Evolutionary conservation across 53 echinoderm and acorn worm species (phyloP), one percentile per base, ranked within the genome.

Genomic region (Actinopyga echinites): DNA sequence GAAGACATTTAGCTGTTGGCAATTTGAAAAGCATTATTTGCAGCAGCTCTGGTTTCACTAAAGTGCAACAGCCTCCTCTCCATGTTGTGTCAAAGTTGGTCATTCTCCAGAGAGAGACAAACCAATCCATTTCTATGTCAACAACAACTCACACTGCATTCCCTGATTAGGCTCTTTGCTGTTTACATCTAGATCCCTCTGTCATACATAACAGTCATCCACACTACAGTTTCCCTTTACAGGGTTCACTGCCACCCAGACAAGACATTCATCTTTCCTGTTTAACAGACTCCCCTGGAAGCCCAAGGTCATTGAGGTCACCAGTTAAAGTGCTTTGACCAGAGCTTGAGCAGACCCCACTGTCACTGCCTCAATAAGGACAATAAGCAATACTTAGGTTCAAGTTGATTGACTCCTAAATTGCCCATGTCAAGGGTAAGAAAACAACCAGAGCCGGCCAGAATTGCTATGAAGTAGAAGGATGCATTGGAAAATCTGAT

Each of bases 391-490:
- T 49, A 21, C 34, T 15, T n/a, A 30, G 68, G 68, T 68, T 68
- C 68, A 68, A 68, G 68, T 68, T 68, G 68, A 68, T 68, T 68
- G 68, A 34, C 32, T 68, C n/a, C 35, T 68, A 68, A 68, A 34
- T 68, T 34, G 35, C 36, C 37, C 3, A 31, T 68, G 68, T 68
- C 68, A 68, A 68, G 68, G 68, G 37, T 68, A 68, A n/a, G 19
- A 68, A 22, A 68, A 68, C 68, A 68, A 19, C 37, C n/a, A n/a
- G n/a, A 34, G 35, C 34, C 20, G 12, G 67, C 21, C 21, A 21
- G 17, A 38, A 68, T 9, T 38, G 68, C 34, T 30, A 38, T 36
- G 10, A 9, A 4, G 35, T 30, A 29, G 31, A 38, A 68, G 32
- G 15, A n/a, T 68, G 68, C 8, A 37, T 37, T 63, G 31, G 24